Evolutionary conservation across 1,140 invertebrate species (phyloP).

Genomic region (Tetramorium alpestre): DNA sequence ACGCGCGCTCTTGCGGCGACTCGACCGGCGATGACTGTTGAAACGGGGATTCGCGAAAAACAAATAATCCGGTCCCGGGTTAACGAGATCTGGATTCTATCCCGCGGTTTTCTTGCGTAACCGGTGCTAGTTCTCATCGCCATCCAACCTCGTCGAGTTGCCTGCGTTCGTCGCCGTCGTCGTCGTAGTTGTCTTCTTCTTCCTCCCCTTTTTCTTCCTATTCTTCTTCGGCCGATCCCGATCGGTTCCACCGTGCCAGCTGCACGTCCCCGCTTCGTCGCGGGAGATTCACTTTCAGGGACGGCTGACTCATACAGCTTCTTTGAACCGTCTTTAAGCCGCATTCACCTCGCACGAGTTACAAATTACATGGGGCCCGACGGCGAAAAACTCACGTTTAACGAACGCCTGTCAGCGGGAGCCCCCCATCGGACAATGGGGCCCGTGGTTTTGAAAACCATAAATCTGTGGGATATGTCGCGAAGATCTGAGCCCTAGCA

Average conservation of each 20-base stretch:
- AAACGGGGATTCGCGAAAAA: constrained; percentile 68
- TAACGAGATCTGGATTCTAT: constrained; percentile 79
- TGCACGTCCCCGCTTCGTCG: constrained; percentile 42
- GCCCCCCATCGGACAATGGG: constrained; percentile 23
- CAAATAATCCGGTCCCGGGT: constrained; percentile 72
- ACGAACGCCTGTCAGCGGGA: constrained; percentile 55
- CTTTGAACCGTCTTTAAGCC: constrained; percentile 46
- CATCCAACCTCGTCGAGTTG: constrained; percentile 36
- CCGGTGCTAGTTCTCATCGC: constrained; percentile 70
- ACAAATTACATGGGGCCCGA: constrained; percentile 53
- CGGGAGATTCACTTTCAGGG: constrained; percentile 66
- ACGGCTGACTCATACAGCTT: constrained; percentile 31
- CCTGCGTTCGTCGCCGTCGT: constrained; percentile 6
- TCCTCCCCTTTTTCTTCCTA: constrained; percentile 51
- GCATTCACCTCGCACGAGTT: constrained; percentile 60
- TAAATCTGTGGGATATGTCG: constrained; percentile 32
- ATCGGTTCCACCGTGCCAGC: constrained; percentile 56
- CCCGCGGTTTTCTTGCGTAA: constrained; percentile 76
- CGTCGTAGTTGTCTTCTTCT: not conserved
- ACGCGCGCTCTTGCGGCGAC: not conserved
- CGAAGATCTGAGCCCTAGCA: not conserved
- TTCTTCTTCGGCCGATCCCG: constrained; percentile 22
- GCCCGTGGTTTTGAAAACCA: constrained; percentile 32
- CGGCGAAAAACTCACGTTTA: constrained; percentile 40
- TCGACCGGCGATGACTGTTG: constrained; percentile 57